Percentiles rank a stretch among this genome's conserved stretches.
Conservation (phyloP, 2,113 vertebrate genomes). For the Orycteropus afer region DNA sequence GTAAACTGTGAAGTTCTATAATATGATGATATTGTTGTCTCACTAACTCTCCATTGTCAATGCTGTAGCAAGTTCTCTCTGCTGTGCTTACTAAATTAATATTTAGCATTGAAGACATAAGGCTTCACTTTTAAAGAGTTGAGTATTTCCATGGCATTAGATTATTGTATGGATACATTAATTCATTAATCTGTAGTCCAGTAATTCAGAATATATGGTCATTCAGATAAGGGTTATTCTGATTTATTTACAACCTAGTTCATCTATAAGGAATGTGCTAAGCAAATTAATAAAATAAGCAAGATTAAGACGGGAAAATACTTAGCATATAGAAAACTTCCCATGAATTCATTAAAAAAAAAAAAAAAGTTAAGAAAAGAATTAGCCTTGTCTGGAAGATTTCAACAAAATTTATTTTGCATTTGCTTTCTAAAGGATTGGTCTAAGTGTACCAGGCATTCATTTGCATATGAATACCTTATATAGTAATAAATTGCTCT, state of each 20-base stretch:
- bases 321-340: not conserved
- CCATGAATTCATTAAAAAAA: not conserved
- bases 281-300: constrained; percentile 17
- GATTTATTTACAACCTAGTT: not conserved
- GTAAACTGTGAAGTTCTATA: not conserved
- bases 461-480: not conserved
- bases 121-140: not conserved
- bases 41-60: not conserved
- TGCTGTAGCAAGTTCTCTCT: not conserved
- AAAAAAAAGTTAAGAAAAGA: not conserved
- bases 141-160: not conserved
- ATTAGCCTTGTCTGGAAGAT: not conserved
- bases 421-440: not conserved
- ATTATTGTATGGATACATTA: not conserved
- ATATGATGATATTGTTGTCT: not conserved
- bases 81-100: not conserved
- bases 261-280: not conserved
- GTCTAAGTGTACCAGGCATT: not conserved
- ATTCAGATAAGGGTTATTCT: not conserved
- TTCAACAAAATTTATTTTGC: constrained; percentile 18
- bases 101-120: not conserved
- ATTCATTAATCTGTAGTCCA: not conserved
- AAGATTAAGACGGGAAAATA: not conserved
- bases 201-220: not conserved
- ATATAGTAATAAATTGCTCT: not conserved